These are phyloP conservation scores for Sebastes reedi DNA, from an alignment of 2,797 vertebrate genomes.

Conservation along the genomic window DNA sequence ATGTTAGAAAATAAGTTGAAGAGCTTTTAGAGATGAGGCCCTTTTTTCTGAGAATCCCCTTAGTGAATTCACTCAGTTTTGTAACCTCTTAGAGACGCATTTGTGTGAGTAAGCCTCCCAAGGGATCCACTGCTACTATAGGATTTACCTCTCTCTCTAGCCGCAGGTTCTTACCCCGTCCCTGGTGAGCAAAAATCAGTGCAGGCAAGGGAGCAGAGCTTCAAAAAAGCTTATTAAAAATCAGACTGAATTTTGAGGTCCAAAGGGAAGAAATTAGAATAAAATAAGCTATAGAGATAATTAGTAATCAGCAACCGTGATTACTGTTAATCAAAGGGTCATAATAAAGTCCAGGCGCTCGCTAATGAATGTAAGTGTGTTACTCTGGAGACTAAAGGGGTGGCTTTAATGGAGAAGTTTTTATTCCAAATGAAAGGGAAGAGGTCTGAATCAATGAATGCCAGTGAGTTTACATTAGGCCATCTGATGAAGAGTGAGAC, in stretches of 20 bases:
- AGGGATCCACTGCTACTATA: slow-evolving; percentile 32
- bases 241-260: slow-evolving; percentile 38
- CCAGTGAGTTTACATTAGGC: slow-evolving; percentile 21
- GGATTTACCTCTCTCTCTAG: slow-evolving; percentile 42
- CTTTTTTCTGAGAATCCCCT: slow-evolving; percentile 23
- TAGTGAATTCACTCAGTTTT: slow-evolving; percentile 42
- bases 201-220: slow-evolving; percentile 28
- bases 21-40: slow-evolving; percentile 40
- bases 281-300: slow-evolving; percentile 61
- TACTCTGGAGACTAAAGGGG: slow-evolving; percentile 32
- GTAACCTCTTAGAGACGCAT: slow-evolving; percentile 45
- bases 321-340: slow-evolving; percentile 74
- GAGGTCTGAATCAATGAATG: slow-evolving; percentile 51
- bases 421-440: slow-evolving; percentile 47
- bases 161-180: slow-evolving; percentile 38
- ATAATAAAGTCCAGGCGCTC: slow-evolving; percentile 51
- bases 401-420: slow-evolving; percentile 39
- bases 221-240: slow-evolving; percentile 45
- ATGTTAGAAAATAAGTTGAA: slow-evolving; percentile 47
- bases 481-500: slow-evolving; percentile 28
- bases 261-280: slow-evolving; percentile 38
- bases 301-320: slow-evolving; percentile 60
- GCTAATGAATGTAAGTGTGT: slow-evolving; percentile 59
- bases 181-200: slow-evolving; percentile 28
- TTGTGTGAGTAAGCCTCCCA: slow-evolving; percentile 48